phyloP scores from a whole-genome alignment of 2,888 invertebrate genomes.

The Geophilus truncorum region DNA sequence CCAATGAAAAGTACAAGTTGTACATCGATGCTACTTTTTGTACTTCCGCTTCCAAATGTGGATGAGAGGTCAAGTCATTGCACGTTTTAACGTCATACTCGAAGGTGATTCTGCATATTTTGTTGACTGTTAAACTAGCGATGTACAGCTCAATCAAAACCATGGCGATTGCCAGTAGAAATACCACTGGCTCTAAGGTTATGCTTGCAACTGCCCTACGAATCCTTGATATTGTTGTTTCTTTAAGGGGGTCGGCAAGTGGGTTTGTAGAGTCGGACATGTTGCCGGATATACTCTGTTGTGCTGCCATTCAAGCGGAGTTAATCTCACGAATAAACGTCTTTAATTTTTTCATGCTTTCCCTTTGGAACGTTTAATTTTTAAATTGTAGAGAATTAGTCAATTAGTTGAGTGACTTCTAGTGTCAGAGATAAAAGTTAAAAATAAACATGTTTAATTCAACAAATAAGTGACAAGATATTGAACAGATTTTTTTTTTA shows the following conservation, averaged over 20 bases:
- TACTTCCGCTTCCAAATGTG: conserved; percentile 30
- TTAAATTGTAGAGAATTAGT: not conserved
- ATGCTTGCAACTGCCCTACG: not conserved
- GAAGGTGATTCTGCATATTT: conserved; percentile 37
- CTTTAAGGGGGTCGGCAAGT: too few relatives aligned
- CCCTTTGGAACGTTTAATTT: not conserved
- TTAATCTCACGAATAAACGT: not conserved
- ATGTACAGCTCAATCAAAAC: conserved; percentile 19
- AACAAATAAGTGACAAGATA: not conserved
- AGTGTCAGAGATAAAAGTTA: not conserved
- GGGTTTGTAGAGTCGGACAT: not conserved
- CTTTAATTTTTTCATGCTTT: not conserved
- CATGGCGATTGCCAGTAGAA: not conserved
- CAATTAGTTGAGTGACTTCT: not conserved
- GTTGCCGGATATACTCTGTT: not conserved
- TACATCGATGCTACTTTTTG: conserved; percentile 37
- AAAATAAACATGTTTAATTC: too few relatives aligned
- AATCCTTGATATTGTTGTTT: not conserved
- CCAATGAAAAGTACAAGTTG: conserved; percentile 33
- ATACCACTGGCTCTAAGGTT: conserved; percentile 20
- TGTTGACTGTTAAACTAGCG: conserved; percentile 36
- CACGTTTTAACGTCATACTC: conserved; percentile 35
- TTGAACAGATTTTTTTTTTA: not conserved
- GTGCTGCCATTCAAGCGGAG: not conserved
- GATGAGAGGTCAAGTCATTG: conserved; percentile 31